A percentile compares a stretch with the other conserved stretches of the same genome.
Evolutionary conservation across 2,888 invertebrate species (phyloP).

Genomic region (Dione vanillae): DNA sequence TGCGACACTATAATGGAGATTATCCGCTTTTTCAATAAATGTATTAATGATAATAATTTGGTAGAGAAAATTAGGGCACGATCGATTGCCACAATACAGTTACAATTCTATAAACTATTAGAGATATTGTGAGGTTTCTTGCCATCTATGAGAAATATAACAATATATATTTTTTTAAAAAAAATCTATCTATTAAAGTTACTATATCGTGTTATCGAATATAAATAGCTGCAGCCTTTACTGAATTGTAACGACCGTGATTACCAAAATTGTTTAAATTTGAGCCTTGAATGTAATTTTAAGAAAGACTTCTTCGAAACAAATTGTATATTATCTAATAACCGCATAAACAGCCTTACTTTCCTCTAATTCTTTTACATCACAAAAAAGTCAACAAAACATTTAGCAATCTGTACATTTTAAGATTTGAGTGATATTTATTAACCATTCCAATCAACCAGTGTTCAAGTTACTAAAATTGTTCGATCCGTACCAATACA

Average conservation of each 20-base stretch:
- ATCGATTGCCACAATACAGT: slow-evolving; percentile 17
- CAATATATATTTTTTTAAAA: not conserved
- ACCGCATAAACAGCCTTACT: not conserved
- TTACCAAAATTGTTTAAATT: not conserved
- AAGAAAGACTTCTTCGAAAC: not conserved
- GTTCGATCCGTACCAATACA: slow-evolving; percentile 51
- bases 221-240: too few relatives aligned
- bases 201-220: not conserved
- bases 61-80: slow-evolving; percentile 22
- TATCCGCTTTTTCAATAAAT: slow-evolving; percentile 60
- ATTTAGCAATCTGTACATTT: too few relatives aligned
- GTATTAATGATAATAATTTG: slow-evolving; percentile 42
- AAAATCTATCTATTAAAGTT: not conserved
- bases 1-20: slow-evolving; percentile 72
- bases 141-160: not conserved
- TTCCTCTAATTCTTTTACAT: not conserved
- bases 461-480: not conserved
- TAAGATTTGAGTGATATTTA: too few relatives aligned
- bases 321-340: too few relatives aligned
- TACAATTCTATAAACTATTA: slow-evolving; percentile 8
- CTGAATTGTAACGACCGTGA: not conserved
- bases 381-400: not conserved
- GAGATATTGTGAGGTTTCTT: not conserved
- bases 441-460: too few relatives aligned
- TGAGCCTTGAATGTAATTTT: not conserved